Conservation (phyloP, 2,113 vertebrate genomes). For the Edolisoma coerulescens region DNA sequence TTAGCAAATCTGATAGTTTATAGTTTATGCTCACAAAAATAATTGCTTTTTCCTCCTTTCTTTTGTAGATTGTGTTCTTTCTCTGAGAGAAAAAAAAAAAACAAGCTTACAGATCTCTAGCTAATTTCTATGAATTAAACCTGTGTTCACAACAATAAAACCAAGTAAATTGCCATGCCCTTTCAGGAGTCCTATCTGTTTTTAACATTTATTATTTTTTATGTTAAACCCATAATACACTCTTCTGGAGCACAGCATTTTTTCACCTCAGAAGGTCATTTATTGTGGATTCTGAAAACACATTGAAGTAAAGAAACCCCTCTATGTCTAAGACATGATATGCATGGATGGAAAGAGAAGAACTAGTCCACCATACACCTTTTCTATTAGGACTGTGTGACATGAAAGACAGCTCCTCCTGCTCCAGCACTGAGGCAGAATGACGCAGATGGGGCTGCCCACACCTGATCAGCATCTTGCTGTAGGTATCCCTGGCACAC, state of each 20-base stretch:
- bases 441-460: no score
- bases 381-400: background rate
- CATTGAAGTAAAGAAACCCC: background rate
- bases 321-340: background rate
- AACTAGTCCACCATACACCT: background rate
- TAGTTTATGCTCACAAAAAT: constrained; percentile 15
- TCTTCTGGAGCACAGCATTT: background rate
- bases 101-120: background rate
- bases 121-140: constrained; percentile 14
- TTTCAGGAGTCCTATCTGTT: background rate
- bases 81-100: background rate
- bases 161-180: background rate
- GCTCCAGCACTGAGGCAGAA: background rate
- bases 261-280: background rate
- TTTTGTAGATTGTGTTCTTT: background rate
- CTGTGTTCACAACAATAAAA: background rate
- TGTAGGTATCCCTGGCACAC: no score
- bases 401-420: background rate
- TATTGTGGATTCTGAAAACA: background rate
- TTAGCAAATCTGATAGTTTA: constrained; percentile 49
- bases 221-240: background rate
- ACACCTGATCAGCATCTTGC: no score
- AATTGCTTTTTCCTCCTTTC: constrained; percentile 28
- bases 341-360: background rate
- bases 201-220: constrained; percentile 19